Percentiles rank a stretch among this genome's conserved stretches.
These are phyloP conservation scores for Gonioctena quinquepunctata DNA, from an alignment of 1,140 invertebrate species.

Conservation along the genomic window DNA sequence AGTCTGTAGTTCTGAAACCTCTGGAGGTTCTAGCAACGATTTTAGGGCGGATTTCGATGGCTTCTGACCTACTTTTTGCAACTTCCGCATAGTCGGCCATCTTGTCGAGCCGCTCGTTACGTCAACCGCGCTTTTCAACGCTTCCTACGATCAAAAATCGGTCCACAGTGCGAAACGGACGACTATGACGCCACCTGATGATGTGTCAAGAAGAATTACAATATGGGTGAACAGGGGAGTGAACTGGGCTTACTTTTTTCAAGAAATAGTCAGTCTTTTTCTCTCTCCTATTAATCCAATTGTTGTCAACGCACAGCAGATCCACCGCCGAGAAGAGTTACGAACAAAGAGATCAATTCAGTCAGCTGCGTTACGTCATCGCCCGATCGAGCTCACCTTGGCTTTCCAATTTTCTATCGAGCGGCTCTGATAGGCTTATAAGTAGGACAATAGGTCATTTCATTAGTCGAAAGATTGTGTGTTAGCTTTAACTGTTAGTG, in stretches of 20 bases:
- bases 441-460: neutral
- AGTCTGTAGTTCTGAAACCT: no score
- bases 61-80: constrained; percentile 12
- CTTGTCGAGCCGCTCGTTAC: no score
- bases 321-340: neutral
- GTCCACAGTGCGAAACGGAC: neutral
- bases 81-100: constrained; percentile 19
- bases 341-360: no score
- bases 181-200: neutral
- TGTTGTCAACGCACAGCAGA: constrained; percentile 18
- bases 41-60: neutral
- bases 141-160: neutral
- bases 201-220: neutral
- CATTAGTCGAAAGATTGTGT: neutral
- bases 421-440: no score
- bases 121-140: no score
- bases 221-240: constrained; percentile 47
- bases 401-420: neutral
- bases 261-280: constrained; percentile 48
- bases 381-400: neutral
- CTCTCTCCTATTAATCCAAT: constrained; percentile 51
- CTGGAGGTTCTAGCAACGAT: no score
- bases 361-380: neutral
- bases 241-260: constrained; percentile 46
- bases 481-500: no score